Conservation (phyloP, 2,797 vertebrate species). For the Rhabdomys pumilio region DNA sequence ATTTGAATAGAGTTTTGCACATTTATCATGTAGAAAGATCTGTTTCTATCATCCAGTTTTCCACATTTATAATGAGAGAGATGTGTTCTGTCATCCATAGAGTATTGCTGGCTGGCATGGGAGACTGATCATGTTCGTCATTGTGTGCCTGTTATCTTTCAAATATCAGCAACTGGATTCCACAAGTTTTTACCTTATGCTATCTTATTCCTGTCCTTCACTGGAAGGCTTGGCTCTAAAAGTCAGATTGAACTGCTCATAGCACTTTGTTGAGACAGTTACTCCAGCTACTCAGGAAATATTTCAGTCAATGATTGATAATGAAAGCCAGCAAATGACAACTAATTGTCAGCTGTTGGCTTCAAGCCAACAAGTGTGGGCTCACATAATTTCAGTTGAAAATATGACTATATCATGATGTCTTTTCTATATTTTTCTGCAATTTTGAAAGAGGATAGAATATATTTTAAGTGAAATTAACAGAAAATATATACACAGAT, state of each 20-base stretch:
- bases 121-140: conserved; percentile 47
- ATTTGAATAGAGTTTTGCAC: conserved; percentile 57
- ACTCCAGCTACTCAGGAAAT: neutral
- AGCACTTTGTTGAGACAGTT: conserved; percentile 34
- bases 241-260: conserved; percentile 10
- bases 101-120: neutral
- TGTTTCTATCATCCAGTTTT: conserved; percentile 33
- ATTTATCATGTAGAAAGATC: conserved; percentile 54
- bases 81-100: conserved; percentile 12
- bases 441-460: neutral
- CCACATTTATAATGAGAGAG: conserved; percentile 48
- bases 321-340: neutral
- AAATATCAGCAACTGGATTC: conserved; percentile 30
- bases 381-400: neutral
- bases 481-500: neutral
- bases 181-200: conserved; percentile 34
- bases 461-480: neutral
- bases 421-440: neutral
- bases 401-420: neutral
- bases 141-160: conserved; percentile 21
- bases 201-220: neutral
- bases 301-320: neutral
- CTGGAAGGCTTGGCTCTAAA: neutral
- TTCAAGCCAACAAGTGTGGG: conserved; percentile 3
- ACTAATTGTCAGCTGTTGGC: neutral